A percentile compares a stretch with the other conserved stretches of the same genome.
Evolutionary conservation across 2,113 vertebrate species (phyloP).

Genomic region (Oceanodroma tethys): DNA sequence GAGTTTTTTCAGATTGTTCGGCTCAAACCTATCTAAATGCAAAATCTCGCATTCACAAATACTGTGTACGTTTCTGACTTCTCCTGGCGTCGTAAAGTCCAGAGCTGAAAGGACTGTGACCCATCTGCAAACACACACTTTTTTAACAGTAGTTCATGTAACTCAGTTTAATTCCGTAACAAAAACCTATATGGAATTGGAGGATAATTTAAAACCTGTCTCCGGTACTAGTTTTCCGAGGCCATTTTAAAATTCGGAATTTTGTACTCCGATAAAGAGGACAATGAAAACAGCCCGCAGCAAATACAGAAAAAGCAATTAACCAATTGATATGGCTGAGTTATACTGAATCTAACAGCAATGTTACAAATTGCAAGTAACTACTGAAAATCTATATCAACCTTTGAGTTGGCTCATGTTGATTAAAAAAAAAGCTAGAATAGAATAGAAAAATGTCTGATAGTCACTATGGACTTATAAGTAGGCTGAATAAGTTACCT

Average conservation of each 20-base stretch:
- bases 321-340: background rate
- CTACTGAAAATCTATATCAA: background rate
- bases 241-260: background rate
- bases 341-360: background rate
- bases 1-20: constrained; percentile 57
- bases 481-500: background rate
- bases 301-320: background rate
- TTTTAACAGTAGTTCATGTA: background rate
- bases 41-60: constrained; percentile 47
- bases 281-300: background rate
- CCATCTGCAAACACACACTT: background rate
- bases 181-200: background rate
- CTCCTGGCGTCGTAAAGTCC: constrained; percentile 11
- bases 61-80: background rate
- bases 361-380: background rate
- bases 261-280: background rate
- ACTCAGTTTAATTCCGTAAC: background rate
- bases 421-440: background rate
- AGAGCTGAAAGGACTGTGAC: constrained; percentile 9
- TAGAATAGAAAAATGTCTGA: background rate
- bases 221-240: background rate
- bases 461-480: background rate
- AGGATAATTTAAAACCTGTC: background rate
- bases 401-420: background rate
- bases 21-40: constrained; percentile 60